Evolutionary conservation across 2,797 vertebrate species (phyloP), one percentile per base, ranked within the genome.

Genomic region (Lycodopsis pacificus): DNA sequence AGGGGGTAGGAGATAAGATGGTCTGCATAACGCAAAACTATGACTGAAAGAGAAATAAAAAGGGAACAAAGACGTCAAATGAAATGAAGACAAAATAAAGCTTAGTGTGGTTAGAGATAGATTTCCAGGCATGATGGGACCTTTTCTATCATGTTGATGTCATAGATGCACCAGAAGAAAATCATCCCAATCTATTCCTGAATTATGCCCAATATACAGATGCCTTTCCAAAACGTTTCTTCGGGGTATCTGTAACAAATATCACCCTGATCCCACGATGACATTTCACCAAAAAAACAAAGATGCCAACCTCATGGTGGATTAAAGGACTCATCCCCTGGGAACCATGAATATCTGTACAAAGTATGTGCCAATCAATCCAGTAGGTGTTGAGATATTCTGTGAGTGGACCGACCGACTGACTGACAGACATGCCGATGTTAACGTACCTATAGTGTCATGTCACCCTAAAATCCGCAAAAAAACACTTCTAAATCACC

Each of bases 1-100:
- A 20, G 44, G 38, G 75, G 76, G 40, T 61, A 25, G 57, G 48
- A 85, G 38, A 76, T 46, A 49, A 73, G 20, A 62, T 73, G 63
- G 58, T 62, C 36, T 46, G 69, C 4, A 65, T 22, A 30, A 77
- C 34, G 14, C 9, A 54, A 69, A 49, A 44, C 14, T 42, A 6
- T 12, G 53, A 57, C 1, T 51, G 12, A 64, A 15, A 46, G 6
- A 7, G 19, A 68, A 34, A 61, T 44, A 2, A 3, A 48, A 61
- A 44, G 10, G 20, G 7, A n/a, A 30, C 7, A 46, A 61, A 49
- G 74, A 32, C 2, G 3, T 30, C 15, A n/a, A 58, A 51, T 56
- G n/a, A 66, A 56, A 34, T 14, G 0, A 17, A 64, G 5, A 40
- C 25, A 70, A 13, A 15, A 30, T 0, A 22, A 58, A 19, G 2